Base-by-base conservation (phyloP, 2,113 vertebrate genomes). In the Gopherus flavomarginatus region DNA sequence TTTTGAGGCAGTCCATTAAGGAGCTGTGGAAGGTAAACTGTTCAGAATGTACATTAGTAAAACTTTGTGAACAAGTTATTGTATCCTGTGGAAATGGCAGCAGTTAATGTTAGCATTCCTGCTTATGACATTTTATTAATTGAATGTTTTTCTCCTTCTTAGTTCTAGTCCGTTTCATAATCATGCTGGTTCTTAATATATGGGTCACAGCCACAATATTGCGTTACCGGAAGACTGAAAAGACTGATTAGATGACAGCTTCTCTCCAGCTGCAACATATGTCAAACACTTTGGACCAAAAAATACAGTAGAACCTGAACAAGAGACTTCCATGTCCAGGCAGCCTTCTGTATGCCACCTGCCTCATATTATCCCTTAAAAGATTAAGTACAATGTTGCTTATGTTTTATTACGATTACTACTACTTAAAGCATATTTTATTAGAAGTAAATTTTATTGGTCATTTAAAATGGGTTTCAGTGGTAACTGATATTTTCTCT, bases 161-260 rank as follows among this genome's bases (percentile, higher is more conserved):
- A 99, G 99, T 99, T 97, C 98, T 99, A 89, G 93, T 98, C 87
- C 98, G 99, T 59, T 99, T 99, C 90, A 94, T 99, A 54, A 92
- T 92, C 94, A 99, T 99, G 98, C 95, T 99, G 26, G 86, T 98
- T 95, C 98, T 99, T 95, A 99, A 99, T 85, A 44, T 98, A 54
- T 99, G 99, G 99, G 99, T 99, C 86, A 98, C 98, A 49, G 96
- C 98, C 69, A 99, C 99, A 8, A 96, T 99, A 27, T 93, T 99
- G 89, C 97, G 96, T 96, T 99, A 99, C 98, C 98, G 93, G 91
- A 98, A 96, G 96, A 79, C 97, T 27, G 98, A 96, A 92, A 99
- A 99, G 96, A 96, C 90, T 35, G 97, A 98, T 53, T 98, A 98
- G 96, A 96, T 88, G 95, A 97, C 5, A 19, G 57, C 27, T 12